These are phyloP conservation scores for Anomalospiza imberbis DNA, from an alignment of 2,797 vertebrate genomes.

Conservation along the genomic window DNA sequence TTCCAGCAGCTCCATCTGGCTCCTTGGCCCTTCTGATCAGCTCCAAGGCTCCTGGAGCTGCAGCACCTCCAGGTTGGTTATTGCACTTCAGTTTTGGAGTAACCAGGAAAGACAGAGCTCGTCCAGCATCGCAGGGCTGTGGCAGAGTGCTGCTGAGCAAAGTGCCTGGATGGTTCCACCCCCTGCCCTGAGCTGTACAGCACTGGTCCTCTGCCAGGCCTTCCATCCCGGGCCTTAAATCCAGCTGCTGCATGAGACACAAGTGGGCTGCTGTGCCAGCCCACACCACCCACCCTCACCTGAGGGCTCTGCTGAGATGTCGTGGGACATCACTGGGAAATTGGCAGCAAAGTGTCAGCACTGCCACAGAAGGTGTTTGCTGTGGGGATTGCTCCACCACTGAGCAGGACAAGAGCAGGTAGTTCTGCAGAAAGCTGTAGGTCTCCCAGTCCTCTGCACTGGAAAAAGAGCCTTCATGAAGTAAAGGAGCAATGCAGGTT, in stretches of 20 bases:
- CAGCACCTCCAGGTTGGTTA: neutral
- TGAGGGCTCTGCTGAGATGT: neutral
- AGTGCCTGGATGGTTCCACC: neutral
- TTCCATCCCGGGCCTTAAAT: neutral
- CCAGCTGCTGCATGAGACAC: neutral
- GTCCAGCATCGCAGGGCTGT: neutral
- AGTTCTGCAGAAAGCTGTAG: neutral
- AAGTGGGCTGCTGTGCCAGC: neutral
- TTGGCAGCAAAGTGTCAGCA: neutral
- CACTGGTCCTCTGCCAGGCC: neutral
- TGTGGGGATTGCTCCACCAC: neutral
- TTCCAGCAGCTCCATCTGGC: neutral
- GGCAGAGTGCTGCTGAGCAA: neutral
- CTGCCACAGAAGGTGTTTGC: neutral
- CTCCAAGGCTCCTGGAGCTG: neutral
- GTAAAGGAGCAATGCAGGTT: neutral
- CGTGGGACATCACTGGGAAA: fast-evolving
- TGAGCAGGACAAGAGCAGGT: neutral
- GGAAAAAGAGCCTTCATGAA: neutral
- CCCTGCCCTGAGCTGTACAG: neutral
- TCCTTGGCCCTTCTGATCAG: neutral
- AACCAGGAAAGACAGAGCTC: neutral
- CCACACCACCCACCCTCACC: neutral
- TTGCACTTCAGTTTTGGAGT: neutral
- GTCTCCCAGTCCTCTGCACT: neutral